phyloP scores from a whole-genome alignment of 2,113 vertebrate species.

The Sinocyclocheilus anophthalmus region DNA sequence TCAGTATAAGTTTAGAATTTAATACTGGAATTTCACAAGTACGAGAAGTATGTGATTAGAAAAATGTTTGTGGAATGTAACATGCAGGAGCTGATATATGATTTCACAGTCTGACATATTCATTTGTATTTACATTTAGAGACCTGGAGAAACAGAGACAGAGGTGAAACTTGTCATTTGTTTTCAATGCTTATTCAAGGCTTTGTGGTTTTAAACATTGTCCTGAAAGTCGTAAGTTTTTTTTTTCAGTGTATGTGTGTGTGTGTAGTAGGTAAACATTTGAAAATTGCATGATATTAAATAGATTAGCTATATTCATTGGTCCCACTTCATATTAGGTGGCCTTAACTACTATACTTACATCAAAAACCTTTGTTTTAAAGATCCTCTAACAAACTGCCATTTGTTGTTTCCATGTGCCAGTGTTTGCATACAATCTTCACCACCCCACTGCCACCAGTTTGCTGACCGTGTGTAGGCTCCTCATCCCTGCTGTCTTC shows the following conservation, averaged over 20 bases:
- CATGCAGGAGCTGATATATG: background rate
- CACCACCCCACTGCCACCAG: background rate
- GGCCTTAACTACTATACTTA: too few relatives aligned
- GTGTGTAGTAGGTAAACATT: background rate
- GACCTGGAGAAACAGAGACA: background rate
- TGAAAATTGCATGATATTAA: background rate
- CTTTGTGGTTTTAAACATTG: background rate
- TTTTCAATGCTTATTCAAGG: background rate
- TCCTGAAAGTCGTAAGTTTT: background rate
- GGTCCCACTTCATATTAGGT: too few relatives aligned
- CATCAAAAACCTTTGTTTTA: background rate
- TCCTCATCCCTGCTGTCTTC: background rate
- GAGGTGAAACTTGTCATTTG: background rate
- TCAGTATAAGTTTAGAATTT: background rate
- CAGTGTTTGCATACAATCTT: background rate
- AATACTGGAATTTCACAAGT: background rate
- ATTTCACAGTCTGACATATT: conserved; percentile 30
- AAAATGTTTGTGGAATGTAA: background rate
- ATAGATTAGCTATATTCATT: background rate
- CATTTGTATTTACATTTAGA: conserved; percentile 22
- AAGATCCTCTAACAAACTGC: background rate
- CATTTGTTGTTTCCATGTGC: background rate
- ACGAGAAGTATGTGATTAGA: background rate
- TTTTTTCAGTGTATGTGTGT: too few relatives aligned
- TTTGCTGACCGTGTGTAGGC: background rate